phyloP scores from a whole-genome alignment of 92 coral and sea anemone species.

The Actinernus sp. region DNA sequence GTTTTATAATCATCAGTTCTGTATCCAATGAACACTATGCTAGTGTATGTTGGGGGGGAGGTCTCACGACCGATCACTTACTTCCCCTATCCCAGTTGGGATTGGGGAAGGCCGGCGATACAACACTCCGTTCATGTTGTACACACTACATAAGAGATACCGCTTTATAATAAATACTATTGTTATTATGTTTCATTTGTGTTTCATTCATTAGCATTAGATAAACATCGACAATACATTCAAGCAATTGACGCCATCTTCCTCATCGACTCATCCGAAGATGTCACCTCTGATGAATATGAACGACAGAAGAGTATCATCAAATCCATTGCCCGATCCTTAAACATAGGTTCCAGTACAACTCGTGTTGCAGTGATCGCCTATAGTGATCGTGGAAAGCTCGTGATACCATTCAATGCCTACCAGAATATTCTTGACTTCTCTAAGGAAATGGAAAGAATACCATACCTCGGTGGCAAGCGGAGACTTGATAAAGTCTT shows the following conservation, averaged over 20 bases:
- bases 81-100: no score
- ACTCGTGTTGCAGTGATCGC: slow-evolving; percentile 81
- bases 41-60: no score
- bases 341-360: slow-evolving; percentile 55
- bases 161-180: no score
- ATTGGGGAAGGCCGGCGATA: no score
- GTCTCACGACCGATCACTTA: no score
- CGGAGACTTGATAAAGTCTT: slow-evolving; percentile 72
- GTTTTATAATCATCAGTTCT: no score
- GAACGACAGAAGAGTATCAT: slow-evolving; percentile 74
- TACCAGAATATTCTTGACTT: slow-evolving; percentile 54
- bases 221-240: slow-evolving; percentile 15
- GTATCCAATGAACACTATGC: no score
- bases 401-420: slow-evolving; percentile 56
- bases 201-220: no score
- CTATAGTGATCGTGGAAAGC: slow-evolving; percentile 54
- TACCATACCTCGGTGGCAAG: slow-evolving; percentile 60
- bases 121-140: no score
- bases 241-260: slow-evolving; percentile 70
- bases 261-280: slow-evolving; percentile 84
- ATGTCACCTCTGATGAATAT: slow-evolving; percentile 59
- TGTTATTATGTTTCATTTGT: no score
- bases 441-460: slow-evolving; percentile 51
- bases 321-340: slow-evolving; percentile 55
- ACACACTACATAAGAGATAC: no score